phyloP scores from a whole-genome alignment of 2,888 invertebrate genomes.

The Prenolepis imparis region DNA sequence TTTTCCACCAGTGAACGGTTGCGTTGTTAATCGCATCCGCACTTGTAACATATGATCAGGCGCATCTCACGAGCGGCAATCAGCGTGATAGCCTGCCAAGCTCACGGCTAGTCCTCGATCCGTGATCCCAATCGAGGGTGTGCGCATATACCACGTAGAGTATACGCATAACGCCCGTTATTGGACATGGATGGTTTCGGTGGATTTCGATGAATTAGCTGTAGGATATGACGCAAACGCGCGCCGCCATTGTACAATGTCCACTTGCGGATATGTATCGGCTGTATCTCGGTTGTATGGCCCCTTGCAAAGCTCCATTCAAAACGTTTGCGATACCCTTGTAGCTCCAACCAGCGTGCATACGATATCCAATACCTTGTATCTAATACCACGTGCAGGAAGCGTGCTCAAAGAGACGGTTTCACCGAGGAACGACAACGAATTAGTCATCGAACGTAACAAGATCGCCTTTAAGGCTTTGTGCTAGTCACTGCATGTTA shows the following conservation, averaged over 20 bases:
- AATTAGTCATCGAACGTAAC: slow-evolving; percentile 15
- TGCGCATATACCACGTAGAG: slow-evolving; percentile 7
- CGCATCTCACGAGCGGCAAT: slow-evolving; percentile 56
- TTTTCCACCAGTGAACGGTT: background rate
- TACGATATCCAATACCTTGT: slow-evolving; percentile 44
- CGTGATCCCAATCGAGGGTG: slow-evolving; percentile 38
- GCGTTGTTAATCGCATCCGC: slow-evolving; percentile 29
- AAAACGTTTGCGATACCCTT: slow-evolving; percentile 58
- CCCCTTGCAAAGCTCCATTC: slow-evolving; percentile 57
- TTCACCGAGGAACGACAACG: slow-evolving; percentile 12
- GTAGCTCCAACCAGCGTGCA: slow-evolving; percentile 9
- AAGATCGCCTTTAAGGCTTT: slow-evolving; percentile 41
- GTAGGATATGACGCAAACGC: slow-evolving; percentile 46
- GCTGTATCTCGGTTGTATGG: too few relatives aligned
- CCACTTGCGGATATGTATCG: slow-evolving; percentile 43
- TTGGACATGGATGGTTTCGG: slow-evolving; percentile 31
- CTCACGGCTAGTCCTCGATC: slow-evolving; percentile 58
- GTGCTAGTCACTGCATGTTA: background rate
- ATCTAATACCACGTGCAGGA: slow-evolving; percentile 42
- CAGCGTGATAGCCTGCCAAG: slow-evolving; percentile 53
- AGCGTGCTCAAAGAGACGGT: slow-evolving; percentile 55
- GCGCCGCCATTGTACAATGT: slow-evolving; percentile 38
- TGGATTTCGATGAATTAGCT: slow-evolving; percentile 64
- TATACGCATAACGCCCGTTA: slow-evolving; percentile 33
- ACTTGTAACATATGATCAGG: slow-evolving; percentile 51